Evolutionary conservation across 2,888 invertebrate species (phyloP).

Genomic region (Cheiracanthium punctorium): DNA sequence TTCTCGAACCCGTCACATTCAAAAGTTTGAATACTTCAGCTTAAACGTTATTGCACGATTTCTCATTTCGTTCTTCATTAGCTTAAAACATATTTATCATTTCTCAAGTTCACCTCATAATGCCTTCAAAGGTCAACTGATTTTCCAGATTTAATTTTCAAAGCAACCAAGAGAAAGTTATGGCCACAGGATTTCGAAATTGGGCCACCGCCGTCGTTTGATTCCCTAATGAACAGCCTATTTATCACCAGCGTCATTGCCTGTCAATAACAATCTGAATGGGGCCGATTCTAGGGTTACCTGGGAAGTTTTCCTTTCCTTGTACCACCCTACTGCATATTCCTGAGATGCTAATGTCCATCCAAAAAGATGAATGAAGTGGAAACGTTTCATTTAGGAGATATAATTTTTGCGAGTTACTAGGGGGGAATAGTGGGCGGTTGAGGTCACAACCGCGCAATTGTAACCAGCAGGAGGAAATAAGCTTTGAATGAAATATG

Average conservation of each 20-base stretch:
- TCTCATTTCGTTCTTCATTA: no score
- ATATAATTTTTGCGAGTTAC: not conserved
- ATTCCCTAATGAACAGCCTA: not conserved
- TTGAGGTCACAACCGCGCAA: no score
- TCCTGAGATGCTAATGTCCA: not conserved
- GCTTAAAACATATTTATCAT: no score
- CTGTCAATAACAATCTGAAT: not conserved
- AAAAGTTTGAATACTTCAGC: no score
- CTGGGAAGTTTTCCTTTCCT: not conserved
- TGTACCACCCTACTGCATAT: not conserved
- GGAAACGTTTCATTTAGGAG: not conserved
- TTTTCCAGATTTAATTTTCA: not conserved
- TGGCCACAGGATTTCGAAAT: not conserved
- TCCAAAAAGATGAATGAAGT: not conserved
- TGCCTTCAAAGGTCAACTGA: not conserved
- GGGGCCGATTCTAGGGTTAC: not conserved
- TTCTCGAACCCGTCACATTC: no score
- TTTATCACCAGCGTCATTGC: not conserved
- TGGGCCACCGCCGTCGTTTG: not conserved
- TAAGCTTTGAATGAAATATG: no score
- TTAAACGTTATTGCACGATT: no score
- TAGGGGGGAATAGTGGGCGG: no score
- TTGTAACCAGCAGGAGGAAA: no score
- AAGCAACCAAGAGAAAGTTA: no score
- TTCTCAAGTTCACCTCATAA: no score